Base-by-base conservation (phyloP, 1,140 invertebrate genomes). In the Dufourea novaeangliae region DNA sequence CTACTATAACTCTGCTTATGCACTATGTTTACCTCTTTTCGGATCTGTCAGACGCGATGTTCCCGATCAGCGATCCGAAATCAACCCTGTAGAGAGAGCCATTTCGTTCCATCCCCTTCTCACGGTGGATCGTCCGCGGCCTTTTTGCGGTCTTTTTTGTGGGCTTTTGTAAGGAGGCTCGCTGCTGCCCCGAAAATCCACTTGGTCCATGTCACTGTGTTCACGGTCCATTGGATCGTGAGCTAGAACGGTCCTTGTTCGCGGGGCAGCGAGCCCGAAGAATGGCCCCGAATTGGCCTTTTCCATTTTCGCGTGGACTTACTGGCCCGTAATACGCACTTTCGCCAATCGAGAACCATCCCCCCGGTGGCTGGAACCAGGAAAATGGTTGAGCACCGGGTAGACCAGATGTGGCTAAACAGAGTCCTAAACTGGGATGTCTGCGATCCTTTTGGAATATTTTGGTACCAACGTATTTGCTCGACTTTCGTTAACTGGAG, bases 201-300 rank as follows among this genome's bases (percentile, higher is more conserved):
- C 86, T 88, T 81, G 86, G 87, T 83, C 80, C 86, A 86, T 88
- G 88, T 88, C 85, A 89, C 88, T 80, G 84, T 77, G 79, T 88
- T 89, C 81, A 88, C 88, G 86, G 82, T 70, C 82, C 76, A 79
- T 73, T 81, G 87, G 50, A 69, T 79, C 80, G 75, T 80, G 75
- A 78, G 80, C 79, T 76, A 77, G 71, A 71, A n/a, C 50, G 52
- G 17, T 77, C n/a, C 69, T 84, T 66, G 73, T 85, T 88, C 87
- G 87, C 86, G 72, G 79, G 80, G 80, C 77, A 46, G 73, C 86
- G 84, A 83, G 68, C 71, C 76, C 79, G 79, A 87, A 88, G 87
- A 88, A 88, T 88, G 79, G n/a, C 79, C 32, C 59, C 63, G 80
- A 80, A 88, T 88, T 88, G 88, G 86, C 80, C 86, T 83, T 85